Conservation (phyloP, 2,797 vertebrate species). For the Heliangelus exortis region DNA sequence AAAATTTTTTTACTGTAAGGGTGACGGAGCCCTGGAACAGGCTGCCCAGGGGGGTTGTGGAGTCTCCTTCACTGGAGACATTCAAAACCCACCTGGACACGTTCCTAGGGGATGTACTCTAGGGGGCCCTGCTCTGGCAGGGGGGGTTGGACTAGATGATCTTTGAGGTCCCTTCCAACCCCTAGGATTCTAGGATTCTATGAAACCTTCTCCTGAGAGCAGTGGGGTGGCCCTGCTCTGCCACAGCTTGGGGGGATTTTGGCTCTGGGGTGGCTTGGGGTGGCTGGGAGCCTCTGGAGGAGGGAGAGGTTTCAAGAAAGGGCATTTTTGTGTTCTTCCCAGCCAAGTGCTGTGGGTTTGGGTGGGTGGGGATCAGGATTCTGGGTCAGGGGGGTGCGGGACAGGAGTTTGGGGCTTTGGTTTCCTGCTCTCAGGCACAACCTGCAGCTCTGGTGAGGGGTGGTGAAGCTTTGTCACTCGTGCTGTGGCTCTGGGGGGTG, state of each 20-base stretch:
- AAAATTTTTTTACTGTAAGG: too few species aligned
- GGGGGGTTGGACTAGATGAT: too few species aligned
- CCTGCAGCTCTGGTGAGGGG: background rate
- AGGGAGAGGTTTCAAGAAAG: background rate
- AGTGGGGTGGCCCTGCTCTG: background rate
- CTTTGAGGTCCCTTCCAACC: too few species aligned
- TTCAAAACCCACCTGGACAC: too few species aligned
- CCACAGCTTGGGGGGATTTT: fast-evolving
- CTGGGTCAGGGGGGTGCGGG: background rate
- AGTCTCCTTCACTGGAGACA: too few species aligned
- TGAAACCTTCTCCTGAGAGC: background rate
- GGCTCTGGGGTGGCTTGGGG: background rate
- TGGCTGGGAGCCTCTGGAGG: background rate
- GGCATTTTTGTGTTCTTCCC: background rate
- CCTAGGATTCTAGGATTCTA: too few species aligned
- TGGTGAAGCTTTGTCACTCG: fast-evolving
- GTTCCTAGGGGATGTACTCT: too few species aligned
- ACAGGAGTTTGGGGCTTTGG: background rate
- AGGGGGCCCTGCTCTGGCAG: too few species aligned
- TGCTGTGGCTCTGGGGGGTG: fast-evolving
- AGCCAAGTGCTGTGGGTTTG: background rate
- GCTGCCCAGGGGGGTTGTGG: too few species aligned
- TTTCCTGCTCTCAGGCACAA: background rate
- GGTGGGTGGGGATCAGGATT: background rate
- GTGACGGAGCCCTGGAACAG: too few species aligned